These are phyloP conservation scores for Salminus brasiliensis DNA, from an alignment of 2,113 vertebrate species.

Conservation along the genomic window DNA sequence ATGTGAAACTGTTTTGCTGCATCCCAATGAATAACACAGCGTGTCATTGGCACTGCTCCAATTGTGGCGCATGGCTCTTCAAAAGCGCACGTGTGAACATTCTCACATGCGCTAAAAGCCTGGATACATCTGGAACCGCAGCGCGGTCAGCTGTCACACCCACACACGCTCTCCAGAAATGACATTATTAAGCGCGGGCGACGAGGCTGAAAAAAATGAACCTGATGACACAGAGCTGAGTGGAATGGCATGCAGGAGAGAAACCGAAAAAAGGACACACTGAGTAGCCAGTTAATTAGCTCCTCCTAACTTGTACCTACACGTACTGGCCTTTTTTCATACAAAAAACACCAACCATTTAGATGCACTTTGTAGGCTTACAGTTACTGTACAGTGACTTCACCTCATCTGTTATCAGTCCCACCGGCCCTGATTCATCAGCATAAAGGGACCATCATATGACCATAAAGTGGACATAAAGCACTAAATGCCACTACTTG, in stretches of 20 bases:
- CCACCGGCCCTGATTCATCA: too few species aligned
- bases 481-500: too few species aligned
- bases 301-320: background rate
- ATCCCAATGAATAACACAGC: background rate
- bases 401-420: too few species aligned
- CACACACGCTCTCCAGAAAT: background rate
- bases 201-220: constrained; percentile 20
- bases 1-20: background rate
- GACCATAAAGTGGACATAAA: too few species aligned
- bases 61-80: background rate
- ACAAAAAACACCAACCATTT: background rate
- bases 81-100: background rate
- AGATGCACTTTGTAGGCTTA: background rate
- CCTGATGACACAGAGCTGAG: constrained; percentile 11
- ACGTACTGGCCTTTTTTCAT: background rate
- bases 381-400: background rate
- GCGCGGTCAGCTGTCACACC: constrained; percentile 16
- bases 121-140: background rate
- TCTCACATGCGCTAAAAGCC: constrained; percentile 27
- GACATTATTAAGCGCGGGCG: background rate
- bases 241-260: background rate
- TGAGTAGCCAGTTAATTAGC: background rate
- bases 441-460: too few species aligned
- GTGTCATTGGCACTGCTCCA: background rate
- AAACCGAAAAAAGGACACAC: background rate